Percentiles rank a stretch among this genome's conserved stretches.
Evolutionary conservation across 2,113 vertebrate genomes (phyloP).

Genomic region (Gymnogyps californianus): DNA sequence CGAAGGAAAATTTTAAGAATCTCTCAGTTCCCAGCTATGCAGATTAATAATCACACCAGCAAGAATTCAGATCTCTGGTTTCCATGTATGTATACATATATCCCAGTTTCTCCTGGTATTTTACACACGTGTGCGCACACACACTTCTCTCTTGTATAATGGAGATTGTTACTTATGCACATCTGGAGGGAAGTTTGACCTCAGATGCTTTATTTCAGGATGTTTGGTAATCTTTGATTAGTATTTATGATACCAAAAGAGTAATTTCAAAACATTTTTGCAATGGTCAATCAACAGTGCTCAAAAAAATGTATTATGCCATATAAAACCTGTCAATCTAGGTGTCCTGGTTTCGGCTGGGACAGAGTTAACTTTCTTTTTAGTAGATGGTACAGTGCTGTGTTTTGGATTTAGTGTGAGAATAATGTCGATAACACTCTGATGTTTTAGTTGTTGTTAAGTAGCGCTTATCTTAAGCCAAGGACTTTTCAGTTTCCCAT

Average conservation of each 20-base stretch:
- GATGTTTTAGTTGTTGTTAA: too few relatives aligned
- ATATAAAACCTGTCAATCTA: background rate
- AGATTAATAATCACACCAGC: background rate
- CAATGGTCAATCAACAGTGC: background rate
- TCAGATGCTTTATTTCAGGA: background rate
- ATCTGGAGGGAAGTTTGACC: background rate
- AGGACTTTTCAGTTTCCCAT: too few relatives aligned
- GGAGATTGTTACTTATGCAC: background rate
- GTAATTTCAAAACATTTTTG: background rate
- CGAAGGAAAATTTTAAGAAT: background rate
- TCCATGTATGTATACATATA: background rate
- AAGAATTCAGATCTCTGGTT: background rate
- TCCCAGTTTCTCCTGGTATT: background rate
- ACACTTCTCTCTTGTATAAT: background rate
- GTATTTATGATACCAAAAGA: background rate
- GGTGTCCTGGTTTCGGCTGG: too few relatives aligned
- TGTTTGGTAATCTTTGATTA: background rate
- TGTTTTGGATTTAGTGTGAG: too few relatives aligned
- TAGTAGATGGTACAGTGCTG: too few relatives aligned
- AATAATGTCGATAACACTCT: too few relatives aligned
- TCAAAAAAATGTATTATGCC: background rate
- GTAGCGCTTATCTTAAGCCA: too few relatives aligned
- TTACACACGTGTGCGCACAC: fast-evolving
- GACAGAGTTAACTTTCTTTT: too few relatives aligned
- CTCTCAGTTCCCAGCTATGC: background rate